Evolutionary conservation across 1,140 invertebrate genomes (phyloP).

Genomic region (Drosophila littoralis): DNA sequence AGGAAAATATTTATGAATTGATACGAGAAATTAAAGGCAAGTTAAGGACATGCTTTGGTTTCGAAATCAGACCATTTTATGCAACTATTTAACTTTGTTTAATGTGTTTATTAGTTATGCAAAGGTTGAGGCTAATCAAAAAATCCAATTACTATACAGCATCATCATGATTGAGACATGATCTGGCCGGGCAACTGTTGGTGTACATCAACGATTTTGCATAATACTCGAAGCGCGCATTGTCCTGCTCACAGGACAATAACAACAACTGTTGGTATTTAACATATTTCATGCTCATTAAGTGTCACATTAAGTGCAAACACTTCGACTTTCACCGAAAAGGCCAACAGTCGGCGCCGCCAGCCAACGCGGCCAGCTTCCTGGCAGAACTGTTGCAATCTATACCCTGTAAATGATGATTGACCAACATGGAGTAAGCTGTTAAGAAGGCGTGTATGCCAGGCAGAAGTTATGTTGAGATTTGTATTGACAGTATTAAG

Average conservation of each 20-base stretch:
- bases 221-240: slow-evolving; percentile 37
- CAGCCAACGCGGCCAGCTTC: slow-evolving; percentile 1
- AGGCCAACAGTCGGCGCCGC: slow-evolving; percentile 38
- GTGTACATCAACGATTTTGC: slow-evolving; percentile 49
- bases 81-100: too few species aligned
- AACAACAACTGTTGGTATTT: slow-evolving; percentile 49
- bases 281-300: slow-evolving; percentile 71
- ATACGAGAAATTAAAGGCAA: too few species aligned
- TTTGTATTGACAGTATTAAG: too few species aligned
- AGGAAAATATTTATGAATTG: too few species aligned
- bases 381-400: slow-evolving; percentile 10
- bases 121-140: too few species aligned
- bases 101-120: too few species aligned
- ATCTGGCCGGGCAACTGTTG: slow-evolving; percentile 48
- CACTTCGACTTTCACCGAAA: slow-evolving; percentile 40
- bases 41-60: too few species aligned
- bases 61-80: too few species aligned
- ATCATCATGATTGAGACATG: slow-evolving; percentile 40
- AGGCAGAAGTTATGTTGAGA: too few species aligned
- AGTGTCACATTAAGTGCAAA: slow-evolving; percentile 60
- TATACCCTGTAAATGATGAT: slow-evolving; percentile 3
- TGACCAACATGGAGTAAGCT: background rate
- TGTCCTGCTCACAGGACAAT: slow-evolving; percentile 23
- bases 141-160: slow-evolving; percentile 1
- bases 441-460: background rate